phyloP scores from a whole-genome alignment of 2,888 invertebrate genomes.

The Craniophora ligustri region DNA sequence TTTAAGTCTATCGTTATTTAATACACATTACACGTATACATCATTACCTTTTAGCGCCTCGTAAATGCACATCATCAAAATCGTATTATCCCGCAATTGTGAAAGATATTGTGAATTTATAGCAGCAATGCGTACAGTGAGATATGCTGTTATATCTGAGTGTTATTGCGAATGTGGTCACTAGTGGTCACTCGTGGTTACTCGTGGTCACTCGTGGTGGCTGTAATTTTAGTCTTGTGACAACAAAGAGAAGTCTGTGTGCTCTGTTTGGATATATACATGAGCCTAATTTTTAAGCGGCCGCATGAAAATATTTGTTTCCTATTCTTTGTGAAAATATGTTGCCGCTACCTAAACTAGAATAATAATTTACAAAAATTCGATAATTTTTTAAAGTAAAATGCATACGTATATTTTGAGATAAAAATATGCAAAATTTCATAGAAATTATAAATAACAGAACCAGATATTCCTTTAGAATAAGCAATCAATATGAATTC shows the following conservation, averaged over 20 bases:
- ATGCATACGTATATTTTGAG: too few species aligned
- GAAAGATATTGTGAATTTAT: constrained; percentile 7
- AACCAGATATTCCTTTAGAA: too few species aligned
- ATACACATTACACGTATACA: too few species aligned
- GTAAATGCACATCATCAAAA: background rate
- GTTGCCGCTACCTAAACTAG: too few species aligned
- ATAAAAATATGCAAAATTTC: too few species aligned
- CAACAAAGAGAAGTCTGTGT: constrained; percentile 30
- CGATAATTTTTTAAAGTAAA: too few species aligned
- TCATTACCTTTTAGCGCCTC: too few species aligned
- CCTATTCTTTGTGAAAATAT: too few species aligned
- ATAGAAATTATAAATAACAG: too few species aligned
- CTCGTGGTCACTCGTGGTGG: background rate
- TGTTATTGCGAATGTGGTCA: constrained; percentile 24
- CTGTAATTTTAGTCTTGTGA: constrained; percentile 29
- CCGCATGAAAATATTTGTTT: background rate
- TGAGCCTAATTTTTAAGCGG: background rate
- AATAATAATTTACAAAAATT: too few species aligned
- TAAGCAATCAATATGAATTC: too few species aligned
- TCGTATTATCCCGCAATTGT: background rate
- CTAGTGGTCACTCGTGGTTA: background rate
- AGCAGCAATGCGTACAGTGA: constrained; percentile 9
- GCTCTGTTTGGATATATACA: constrained; percentile 15
- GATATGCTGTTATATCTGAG: constrained; percentile 28
- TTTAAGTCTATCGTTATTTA: too few species aligned